Evolutionary conservation across 2,113 vertebrate genomes (phyloP).

Genomic region (Cochlearius cochlearius): DNA sequence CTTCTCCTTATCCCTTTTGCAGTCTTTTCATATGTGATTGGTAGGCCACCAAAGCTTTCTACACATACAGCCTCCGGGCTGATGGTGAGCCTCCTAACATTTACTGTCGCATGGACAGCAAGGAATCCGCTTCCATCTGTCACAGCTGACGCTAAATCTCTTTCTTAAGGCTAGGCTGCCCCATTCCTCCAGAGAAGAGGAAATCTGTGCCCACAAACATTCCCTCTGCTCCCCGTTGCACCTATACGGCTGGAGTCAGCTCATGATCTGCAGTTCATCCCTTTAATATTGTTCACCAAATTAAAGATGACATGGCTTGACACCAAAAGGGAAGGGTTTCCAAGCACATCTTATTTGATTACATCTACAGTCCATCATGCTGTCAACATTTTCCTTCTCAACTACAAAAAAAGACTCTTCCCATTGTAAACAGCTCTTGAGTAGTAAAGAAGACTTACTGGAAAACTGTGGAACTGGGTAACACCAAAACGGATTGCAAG

Average conservation of each 20-base stretch:
- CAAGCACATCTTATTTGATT: conserved; percentile 2
- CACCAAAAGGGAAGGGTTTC: conserved; percentile 11
- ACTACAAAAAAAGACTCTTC: neutral
- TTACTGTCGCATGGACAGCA: accelerated
- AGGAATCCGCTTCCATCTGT: neutral
- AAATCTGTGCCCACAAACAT: neutral
- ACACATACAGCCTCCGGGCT: neutral
- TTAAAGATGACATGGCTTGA: conserved; percentile 2
- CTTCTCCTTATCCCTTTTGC: neutral
- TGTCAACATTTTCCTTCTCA: neutral
- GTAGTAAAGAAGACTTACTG: neutral
- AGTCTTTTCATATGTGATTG: neutral
- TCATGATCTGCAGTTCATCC: neutral
- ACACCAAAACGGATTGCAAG: neutral
- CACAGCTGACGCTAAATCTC: neutral
- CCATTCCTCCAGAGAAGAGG: neutral
- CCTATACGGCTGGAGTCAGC: neutral
- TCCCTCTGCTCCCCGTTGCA: neutral
- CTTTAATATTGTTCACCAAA: neutral
- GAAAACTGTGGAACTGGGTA: neutral
- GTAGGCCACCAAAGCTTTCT: neutral
- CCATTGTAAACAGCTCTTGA: neutral
- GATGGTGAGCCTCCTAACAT: neutral
- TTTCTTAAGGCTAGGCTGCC: neutral
- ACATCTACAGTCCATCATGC: neutral